Percentiles rank a stretch among this genome's conserved stretches.
Evolutionary conservation across 2,888 invertebrate species (phyloP).

Genomic region (Lutraria lutraria): DNA sequence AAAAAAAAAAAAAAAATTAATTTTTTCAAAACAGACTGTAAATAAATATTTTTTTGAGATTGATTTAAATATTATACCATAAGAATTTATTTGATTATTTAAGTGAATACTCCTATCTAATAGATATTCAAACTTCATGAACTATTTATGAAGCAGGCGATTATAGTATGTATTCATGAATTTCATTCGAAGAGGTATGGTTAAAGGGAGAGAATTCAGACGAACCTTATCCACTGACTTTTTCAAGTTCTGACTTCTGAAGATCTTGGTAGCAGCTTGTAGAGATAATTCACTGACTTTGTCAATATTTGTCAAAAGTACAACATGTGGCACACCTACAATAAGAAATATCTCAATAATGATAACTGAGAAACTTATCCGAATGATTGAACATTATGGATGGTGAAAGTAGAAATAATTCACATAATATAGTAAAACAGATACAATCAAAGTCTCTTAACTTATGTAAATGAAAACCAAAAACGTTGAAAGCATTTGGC

Average conservation of each 20-base stretch:
- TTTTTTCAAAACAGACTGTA: no score
- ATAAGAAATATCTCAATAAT: background rate
- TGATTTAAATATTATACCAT: background rate
- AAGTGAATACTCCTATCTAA: no score
- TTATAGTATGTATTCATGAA: no score
- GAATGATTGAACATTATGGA: background rate
- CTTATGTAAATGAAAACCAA: background rate
- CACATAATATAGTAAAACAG: background rate
- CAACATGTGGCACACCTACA: constrained; percentile 32
- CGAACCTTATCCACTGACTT: constrained; percentile 18
- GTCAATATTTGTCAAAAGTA: constrained; percentile 26
- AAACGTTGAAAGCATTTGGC: background rate
- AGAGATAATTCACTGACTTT: constrained; percentile 14
- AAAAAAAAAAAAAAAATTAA: no score
- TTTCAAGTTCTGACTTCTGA: background rate
- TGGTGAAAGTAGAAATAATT: background rate
- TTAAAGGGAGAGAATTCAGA: background rate
- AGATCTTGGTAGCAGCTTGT: background rate
- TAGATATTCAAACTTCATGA: no score
- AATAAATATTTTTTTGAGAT: background rate
- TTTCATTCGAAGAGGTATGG: background rate
- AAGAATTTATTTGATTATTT: background rate
- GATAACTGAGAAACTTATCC: no score
- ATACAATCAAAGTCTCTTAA: background rate
- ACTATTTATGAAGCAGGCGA: no score